Conservation (phyloP, 92 coral and sea anemone genomes). For the Phenganax stokvisi region DNA sequence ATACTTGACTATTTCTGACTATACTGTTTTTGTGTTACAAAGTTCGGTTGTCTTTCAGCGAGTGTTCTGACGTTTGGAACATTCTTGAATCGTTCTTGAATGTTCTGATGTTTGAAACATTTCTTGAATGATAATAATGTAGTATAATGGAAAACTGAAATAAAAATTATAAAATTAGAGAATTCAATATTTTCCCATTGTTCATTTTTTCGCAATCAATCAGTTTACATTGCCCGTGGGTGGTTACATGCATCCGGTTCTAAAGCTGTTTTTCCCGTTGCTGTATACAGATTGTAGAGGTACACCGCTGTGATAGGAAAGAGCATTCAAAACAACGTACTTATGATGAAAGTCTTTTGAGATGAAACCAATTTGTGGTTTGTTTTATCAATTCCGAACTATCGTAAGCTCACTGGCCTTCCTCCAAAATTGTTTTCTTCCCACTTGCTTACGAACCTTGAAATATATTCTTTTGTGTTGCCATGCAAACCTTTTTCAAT, state of each 20-base stretch:
- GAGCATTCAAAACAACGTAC: neutral
- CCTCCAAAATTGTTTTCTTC: neutral
- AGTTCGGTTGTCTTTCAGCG: too few relatives aligned
- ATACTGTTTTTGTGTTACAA: too few relatives aligned
- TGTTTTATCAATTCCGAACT: neutral
- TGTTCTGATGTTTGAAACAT: too few relatives aligned
- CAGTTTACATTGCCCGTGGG: neutral
- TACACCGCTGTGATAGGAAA: neutral
- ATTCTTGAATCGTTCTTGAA: too few relatives aligned
- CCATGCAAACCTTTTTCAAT: slow-evolving; percentile 1
- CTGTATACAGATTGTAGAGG: neutral
- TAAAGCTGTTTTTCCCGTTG: neutral
- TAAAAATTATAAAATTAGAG: too few relatives aligned
- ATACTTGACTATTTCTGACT: too few relatives aligned
- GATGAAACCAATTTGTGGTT: slow-evolving; percentile 18
- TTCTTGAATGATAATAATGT: too few relatives aligned
- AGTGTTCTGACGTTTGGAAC: too few relatives aligned
- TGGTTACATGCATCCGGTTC: neutral
- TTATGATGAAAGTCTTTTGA: neutral
- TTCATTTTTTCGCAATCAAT: neutral
- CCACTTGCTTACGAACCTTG: neutral
- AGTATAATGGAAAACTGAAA: too few relatives aligned
- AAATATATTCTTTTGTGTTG: neutral
- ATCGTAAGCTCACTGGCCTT: slow-evolving; percentile 1
- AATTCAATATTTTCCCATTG: too few relatives aligned